A percentile compares a stretch with the other conserved stretches of the same genome.
These are phyloP conservation scores for Lepidurus arcticus DNA, from an alignment of 1,140 invertebrate species.

Conservation along the genomic window DNA sequence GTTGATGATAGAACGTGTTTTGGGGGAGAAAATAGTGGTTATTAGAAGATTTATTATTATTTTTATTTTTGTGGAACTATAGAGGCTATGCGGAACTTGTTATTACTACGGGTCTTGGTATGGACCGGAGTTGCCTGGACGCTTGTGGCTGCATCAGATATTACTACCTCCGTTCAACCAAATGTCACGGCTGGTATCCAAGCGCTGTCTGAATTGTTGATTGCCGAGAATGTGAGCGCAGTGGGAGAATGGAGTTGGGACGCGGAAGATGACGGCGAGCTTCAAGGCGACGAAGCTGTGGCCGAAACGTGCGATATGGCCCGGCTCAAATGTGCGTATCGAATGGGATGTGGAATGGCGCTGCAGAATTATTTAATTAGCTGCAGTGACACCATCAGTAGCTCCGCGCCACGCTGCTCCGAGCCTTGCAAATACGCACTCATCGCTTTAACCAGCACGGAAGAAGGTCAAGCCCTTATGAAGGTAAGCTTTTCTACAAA, in stretches of 20 bases:
- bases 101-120: background rate
- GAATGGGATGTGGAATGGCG: conserved; percentile 64
- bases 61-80: background rate
- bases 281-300: background rate
- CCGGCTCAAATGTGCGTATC: conserved; percentile 61
- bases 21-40: too few relatives aligned
- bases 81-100: background rate
- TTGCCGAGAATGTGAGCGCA: conserved; percentile 4
- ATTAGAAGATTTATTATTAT: background rate
- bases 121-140: conserved; percentile 10
- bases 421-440: conserved; percentile 65
- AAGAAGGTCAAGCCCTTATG: conserved; percentile 67
- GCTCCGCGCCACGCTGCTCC: conserved; percentile 52
- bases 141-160: background rate
- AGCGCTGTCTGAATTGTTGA: background rate
- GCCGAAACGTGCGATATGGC: conserved; percentile 57
- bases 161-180: background rate
- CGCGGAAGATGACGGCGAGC: background rate
- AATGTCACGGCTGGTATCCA: background rate
- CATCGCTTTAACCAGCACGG: conserved; percentile 67
- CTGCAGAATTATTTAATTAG: conserved; percentile 65
- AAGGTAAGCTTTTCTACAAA: conserved; percentile 49
- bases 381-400: conserved; percentile 60
- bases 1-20: too few relatives aligned
- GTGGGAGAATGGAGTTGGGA: background rate